Conservation (phyloP, 2,888 invertebrate genomes). For the Hypena proboscidalis region DNA sequence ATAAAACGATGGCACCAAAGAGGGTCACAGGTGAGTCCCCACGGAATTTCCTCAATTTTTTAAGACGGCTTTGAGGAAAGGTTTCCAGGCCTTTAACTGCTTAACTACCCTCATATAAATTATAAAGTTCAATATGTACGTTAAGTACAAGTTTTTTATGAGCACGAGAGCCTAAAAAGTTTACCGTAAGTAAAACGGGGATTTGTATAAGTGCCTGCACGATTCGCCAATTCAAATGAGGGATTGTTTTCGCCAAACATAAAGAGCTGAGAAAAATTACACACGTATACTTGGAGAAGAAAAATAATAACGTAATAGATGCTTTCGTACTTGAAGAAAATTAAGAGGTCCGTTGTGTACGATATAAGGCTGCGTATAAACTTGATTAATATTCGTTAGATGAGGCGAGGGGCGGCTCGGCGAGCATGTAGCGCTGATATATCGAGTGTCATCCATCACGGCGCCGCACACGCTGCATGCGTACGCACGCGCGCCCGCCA, state of each 20-base stretch:
- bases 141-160: constrained; percentile 34
- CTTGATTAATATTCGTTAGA: constrained; percentile 66
- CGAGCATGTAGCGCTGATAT: constrained; percentile 57
- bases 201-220: constrained; percentile 13
- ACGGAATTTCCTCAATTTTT: constrained; percentile 58
- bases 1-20: constrained; percentile 69
- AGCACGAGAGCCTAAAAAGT: constrained; percentile 26
- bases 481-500: constrained; percentile 56
- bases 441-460: constrained; percentile 65
- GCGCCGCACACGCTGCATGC: constrained; percentile 56
- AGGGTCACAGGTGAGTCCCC: constrained; percentile 74
- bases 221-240: constrained; percentile 22
- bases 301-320: constrained; percentile 45
- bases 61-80: constrained; percentile 47
- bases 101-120: constrained; percentile 49
- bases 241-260: constrained; percentile 27
- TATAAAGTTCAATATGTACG: constrained; percentile 43
- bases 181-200: constrained; percentile 27
- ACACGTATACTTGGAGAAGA: constrained; percentile 29
- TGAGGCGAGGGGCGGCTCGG: constrained; percentile 49
- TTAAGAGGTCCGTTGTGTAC: constrained; percentile 54
- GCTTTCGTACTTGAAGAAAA: constrained; percentile 51
- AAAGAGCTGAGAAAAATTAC: constrained; percentile 37
- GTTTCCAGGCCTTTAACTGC: constrained; percentile 49
- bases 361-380: constrained; percentile 52